These are phyloP conservation scores for Butastur rufipennis DNA, from an alignment of 2,113 vertebrate genomes.

Conservation along the genomic window DNA sequence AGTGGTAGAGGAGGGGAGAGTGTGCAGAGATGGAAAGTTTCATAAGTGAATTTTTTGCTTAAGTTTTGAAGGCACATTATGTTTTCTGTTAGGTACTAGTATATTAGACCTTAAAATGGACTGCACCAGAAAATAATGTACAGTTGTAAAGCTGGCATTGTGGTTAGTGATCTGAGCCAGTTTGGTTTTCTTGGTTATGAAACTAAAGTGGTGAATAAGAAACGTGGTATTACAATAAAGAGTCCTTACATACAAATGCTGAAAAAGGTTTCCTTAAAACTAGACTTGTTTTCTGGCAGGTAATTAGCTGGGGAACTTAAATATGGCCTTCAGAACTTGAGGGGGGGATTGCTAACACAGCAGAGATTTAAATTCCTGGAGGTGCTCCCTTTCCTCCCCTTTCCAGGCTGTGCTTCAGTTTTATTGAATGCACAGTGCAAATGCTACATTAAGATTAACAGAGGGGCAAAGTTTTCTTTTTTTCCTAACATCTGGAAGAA, in stretches of 20 bases:
- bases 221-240: background rate
- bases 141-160: background rate
- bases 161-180: background rate
- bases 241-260: background rate
- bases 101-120: background rate
- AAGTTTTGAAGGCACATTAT: background rate
- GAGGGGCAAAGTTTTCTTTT: background rate
- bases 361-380: background rate
- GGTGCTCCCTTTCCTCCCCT: background rate
- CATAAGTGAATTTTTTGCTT: background rate
- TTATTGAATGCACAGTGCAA: background rate
- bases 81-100: background rate
- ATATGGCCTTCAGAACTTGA: background rate
- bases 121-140: background rate
- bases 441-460: background rate
- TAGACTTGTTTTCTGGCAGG: background rate
- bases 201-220: background rate
- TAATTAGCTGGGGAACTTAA: background rate
- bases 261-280: background rate
- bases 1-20: background rate
- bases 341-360: background rate
- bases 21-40: background rate
- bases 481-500: background rate
- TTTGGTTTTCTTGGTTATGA: background rate
- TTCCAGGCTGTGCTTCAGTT: background rate